phyloP scores from a whole-genome alignment of 2,797 vertebrate species.

The Chelmon rostratus region DNA sequence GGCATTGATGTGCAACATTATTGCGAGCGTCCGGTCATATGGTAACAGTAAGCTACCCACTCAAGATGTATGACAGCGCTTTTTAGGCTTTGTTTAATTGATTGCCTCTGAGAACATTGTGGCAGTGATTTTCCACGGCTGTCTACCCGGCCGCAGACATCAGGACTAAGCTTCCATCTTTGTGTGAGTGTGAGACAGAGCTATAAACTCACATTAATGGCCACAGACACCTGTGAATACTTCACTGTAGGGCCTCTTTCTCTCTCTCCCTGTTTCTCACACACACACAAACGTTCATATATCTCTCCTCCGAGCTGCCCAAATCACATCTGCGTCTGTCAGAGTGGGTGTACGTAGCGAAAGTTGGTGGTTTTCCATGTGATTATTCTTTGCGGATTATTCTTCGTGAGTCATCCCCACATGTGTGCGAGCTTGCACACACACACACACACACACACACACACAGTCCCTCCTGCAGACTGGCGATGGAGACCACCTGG shows the following conservation, averaged over 20 bases:
- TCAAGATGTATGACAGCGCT: slow-evolving; percentile 47
- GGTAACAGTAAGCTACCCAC: slow-evolving; percentile 46
- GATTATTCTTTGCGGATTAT: slow-evolving; percentile 57
- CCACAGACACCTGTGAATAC: slow-evolving; percentile 77
- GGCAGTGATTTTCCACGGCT: slow-evolving; percentile 63
- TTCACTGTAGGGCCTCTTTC: slow-evolving; percentile 65
- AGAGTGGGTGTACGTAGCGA: slow-evolving; percentile 58
- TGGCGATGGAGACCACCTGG: slow-evolving; percentile 76
- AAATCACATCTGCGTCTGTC: slow-evolving; percentile 65
- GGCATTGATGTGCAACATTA: slow-evolving; percentile 16
- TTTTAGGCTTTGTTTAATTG: slow-evolving; percentile 46
- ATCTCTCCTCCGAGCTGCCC: slow-evolving; percentile 37
- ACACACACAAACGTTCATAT: slow-evolving; percentile 5
- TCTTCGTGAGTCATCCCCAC: slow-evolving; percentile 74
- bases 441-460: slow-evolving; percentile 16
- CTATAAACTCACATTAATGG: slow-evolving; percentile 79
- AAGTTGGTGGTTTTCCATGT: slow-evolving; percentile 73
- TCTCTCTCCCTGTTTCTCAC: background rate
- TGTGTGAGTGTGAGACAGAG: slow-evolving; percentile 61
- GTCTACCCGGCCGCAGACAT: slow-evolving; percentile 36
- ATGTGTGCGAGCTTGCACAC: slow-evolving; percentile 52
- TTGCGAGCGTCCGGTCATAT: slow-evolving; percentile 15
- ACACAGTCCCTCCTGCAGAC: slow-evolving; percentile 58
- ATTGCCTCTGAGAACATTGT: slow-evolving; percentile 45
- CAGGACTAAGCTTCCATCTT: slow-evolving; percentile 53